These are phyloP conservation scores for Halictus ligatus DNA, from an alignment of 2,888 invertebrate genomes.

Conservation along the genomic window DNA sequence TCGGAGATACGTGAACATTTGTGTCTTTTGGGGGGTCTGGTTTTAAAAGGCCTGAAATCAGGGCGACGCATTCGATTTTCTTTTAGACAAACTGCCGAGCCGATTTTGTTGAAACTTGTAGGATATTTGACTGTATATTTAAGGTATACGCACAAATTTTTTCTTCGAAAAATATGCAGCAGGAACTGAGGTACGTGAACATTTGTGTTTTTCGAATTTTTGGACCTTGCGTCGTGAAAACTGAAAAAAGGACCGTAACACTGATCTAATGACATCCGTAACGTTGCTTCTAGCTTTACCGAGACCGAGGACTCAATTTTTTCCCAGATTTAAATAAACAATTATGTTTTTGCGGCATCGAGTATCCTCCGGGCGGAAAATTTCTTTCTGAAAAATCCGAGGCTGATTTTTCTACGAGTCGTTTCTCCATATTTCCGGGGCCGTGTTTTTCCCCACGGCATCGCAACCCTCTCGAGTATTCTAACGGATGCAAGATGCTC, in stretches of 20 bases:
- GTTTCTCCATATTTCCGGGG: background rate
- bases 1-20: background rate
- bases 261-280: too few species aligned
- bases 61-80: background rate
- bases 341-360: background rate
- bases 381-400: background rate
- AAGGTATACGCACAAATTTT: background rate
- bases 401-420: background rate
- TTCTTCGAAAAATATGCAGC: background rate
- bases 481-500: slow-evolving; percentile 21
- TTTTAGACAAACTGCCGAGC: background rate
- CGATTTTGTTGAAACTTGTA: background rate
- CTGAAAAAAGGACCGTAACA: background rate
- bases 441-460: background rate
- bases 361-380: too few species aligned
- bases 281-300: too few species aligned
- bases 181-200: background rate
- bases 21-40: too few species aligned
- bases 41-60: too few species aligned
- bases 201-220: too few species aligned
- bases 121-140: background rate
- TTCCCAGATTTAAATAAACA: background rate
- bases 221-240: background rate
- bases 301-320: too few species aligned
- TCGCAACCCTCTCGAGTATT: slow-evolving; percentile 14